These are phyloP conservation scores for Cephalopachus bancanus DNA, from an alignment of 2,797 vertebrate species.

Conservation along the genomic window DNA sequence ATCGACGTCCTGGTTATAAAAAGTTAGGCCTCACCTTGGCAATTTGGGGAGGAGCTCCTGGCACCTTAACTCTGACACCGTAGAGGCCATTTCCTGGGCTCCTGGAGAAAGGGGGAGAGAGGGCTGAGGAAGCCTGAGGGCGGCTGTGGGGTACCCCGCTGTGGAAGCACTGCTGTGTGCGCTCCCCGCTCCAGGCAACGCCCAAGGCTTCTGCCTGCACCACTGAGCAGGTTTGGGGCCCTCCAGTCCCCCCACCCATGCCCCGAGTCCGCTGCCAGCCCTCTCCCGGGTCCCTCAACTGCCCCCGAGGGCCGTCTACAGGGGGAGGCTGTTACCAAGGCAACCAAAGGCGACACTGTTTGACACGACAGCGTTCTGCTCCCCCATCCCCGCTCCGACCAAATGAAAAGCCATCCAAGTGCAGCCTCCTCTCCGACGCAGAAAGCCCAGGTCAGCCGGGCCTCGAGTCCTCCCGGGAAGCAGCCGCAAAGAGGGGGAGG, in stretches of 20 bases:
- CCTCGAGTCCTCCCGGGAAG: background rate
- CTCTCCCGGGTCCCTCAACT: background rate
- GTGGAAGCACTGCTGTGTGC: background rate
- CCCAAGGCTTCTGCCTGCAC: background rate
- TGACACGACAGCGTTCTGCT: background rate
- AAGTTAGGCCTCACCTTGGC: background rate
- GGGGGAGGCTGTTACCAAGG: slow-evolving; percentile 50
- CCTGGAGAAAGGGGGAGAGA: background rate
- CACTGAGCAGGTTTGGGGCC: background rate
- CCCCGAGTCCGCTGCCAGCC: background rate
- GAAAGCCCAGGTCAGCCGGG: background rate
- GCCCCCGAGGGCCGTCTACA: slow-evolving; percentile 14
- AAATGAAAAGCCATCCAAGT: background rate
- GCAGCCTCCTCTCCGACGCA: background rate
- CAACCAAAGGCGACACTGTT: background rate
- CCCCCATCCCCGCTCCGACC: background rate
- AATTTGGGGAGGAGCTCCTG: background rate
- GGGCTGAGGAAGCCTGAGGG: background rate
- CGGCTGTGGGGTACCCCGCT: background rate
- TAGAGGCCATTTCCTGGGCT: background rate
- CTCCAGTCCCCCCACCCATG: background rate
- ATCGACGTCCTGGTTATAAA: background rate
- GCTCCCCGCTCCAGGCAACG: background rate
- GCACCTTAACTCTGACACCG: background rate
- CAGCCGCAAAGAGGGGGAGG: background rate